Base-by-base conservation (phyloP, 2,888 invertebrate species). In the Harmothoe impar region DNA sequence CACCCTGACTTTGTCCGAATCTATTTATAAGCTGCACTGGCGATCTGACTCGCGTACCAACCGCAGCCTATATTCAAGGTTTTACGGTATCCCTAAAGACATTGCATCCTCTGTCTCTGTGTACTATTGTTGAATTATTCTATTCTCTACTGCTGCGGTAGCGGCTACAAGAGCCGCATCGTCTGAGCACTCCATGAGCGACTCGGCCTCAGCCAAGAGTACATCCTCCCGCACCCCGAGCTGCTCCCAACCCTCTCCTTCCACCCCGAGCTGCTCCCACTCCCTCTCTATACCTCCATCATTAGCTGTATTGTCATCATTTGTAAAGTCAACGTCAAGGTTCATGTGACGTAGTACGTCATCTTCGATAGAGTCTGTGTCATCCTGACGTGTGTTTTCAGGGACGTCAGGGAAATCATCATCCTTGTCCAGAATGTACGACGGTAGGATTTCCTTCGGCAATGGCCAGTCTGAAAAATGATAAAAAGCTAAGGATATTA, bases 391-490 rank as follows among this genome's bases (percentile, higher is more conserved):
- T 5, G 17, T 25, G 15, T 54, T 31, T 7, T 25, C 10, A 52
- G 86, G 0, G 54, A 54, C 0, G 3, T 86, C 86, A 17, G 31
- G 25, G 54, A 56, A 54, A 33, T 52, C 86, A 25, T 35, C 72
- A 51, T 89, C 89, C 0, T 72, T 77, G 20, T 43, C 78, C 0
- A 89, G 20, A 29, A 89, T 89, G 43, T 51, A 0, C 0, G 89
- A 23, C 20, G 89, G 89, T 5, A 89, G 89, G 43, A 89, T 51
- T 23, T 72, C 17, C 23, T 12, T 25, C 3, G 89, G 89, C 77
- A 89, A 51, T 15, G 72, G 89, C 89, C 89, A 77, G 20, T 89
- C 89, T 89, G 52, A 20, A 89, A 33, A 72, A 25, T 23, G 17
- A 54, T 25, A 29, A 7, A 43, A 43, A 43, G 3, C 43, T 43